phyloP scores from a whole-genome alignment of 1,140 invertebrate genomes.

The Caenorhabditis latens region DNA sequence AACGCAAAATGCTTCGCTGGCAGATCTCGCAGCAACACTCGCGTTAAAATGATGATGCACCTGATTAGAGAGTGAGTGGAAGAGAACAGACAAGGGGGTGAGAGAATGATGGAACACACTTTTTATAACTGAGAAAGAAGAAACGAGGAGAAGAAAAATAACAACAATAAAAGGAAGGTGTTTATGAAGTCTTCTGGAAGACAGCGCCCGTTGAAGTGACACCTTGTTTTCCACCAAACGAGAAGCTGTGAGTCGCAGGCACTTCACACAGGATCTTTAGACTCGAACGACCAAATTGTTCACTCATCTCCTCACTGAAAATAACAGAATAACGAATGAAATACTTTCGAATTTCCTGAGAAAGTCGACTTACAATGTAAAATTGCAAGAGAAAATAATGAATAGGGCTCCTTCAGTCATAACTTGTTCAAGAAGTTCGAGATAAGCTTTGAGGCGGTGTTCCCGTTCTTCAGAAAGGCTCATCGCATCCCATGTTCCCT shows the following conservation, averaged over 20 bases:
- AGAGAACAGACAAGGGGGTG: not conserved
- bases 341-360: not conserved
- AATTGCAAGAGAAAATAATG: slow-evolving; percentile 92
- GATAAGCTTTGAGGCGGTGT: slow-evolving; percentile 59
- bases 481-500: slow-evolving; percentile 90
- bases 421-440: slow-evolving; percentile 54
- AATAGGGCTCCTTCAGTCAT: slow-evolving; percentile 81
- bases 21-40: slow-evolving; percentile 20
- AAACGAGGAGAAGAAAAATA: not conserved
- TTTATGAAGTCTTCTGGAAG: slow-evolving; percentile 56
- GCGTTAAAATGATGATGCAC: slow-evolving; percentile 52
- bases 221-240: slow-evolving; percentile 59
- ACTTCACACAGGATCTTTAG: slow-evolving; percentile 52
- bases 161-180: slow-evolving; percentile 32
- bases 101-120: slow-evolving; percentile 1
- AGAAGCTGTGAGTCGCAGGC: slow-evolving; percentile 54
- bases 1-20: not conserved
- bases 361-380: slow-evolving; percentile 82
- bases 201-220: slow-evolving; percentile 63
- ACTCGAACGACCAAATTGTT: slow-evolving; percentile 36
- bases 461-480: slow-evolving; percentile 83
- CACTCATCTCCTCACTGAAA: slow-evolving; percentile 55
- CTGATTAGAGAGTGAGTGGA: slow-evolving; percentile 24
- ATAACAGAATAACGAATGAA: not conserved
- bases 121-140: slow-evolving; percentile 35